Percentiles rank a stretch among this genome's conserved stretches.
Evolutionary conservation across 1,140 invertebrate genomes (phyloP).

Genomic region (Drosophila asahinai): DNA sequence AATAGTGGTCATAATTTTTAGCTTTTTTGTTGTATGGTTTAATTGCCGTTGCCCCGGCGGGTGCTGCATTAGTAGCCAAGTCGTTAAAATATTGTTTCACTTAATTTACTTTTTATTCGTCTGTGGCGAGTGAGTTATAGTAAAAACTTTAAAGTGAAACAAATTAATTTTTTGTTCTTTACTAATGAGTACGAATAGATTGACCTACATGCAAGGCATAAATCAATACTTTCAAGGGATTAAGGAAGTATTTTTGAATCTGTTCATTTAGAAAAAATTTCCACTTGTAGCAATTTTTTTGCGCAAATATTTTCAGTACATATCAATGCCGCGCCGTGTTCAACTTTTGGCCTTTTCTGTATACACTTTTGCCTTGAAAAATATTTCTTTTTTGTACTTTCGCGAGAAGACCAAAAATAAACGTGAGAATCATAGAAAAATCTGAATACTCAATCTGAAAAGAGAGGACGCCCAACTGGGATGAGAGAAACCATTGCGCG

Average conservation of each 20-base stretch:
- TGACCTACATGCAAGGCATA: background rate
- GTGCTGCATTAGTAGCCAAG: slow-evolving; percentile 18
- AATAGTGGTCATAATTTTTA: no score
- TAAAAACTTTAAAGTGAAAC: background rate
- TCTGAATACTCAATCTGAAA: background rate
- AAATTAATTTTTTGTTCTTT: slow-evolving; percentile 6
- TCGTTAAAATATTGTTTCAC: slow-evolving; percentile 4
- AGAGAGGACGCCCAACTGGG: slow-evolving; percentile 15
- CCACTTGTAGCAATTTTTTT: background rate
- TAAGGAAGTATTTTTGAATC: background rate
- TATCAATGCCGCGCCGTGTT: slow-evolving; percentile 28
- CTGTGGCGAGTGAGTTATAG: background rate
- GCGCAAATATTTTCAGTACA: slow-evolving; percentile 5
- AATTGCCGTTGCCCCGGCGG: slow-evolving; percentile 7
- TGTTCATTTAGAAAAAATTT: background rate
- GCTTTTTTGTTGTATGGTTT: background rate
- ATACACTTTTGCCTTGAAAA: slow-evolving; percentile 36
- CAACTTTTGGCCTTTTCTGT: slow-evolving; percentile 30
- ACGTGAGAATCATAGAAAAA: slow-evolving; percentile 7
- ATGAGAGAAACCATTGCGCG: slow-evolving; percentile 9
- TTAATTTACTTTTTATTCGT: slow-evolving; percentile 7
- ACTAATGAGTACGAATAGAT: background rate
- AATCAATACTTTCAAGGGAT: background rate
- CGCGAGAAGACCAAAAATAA: slow-evolving; percentile 38
- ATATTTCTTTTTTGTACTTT: slow-evolving; percentile 20